phyloP scores from a whole-genome alignment of 2,888 invertebrate species.

The Venusia cambrica region DNA sequence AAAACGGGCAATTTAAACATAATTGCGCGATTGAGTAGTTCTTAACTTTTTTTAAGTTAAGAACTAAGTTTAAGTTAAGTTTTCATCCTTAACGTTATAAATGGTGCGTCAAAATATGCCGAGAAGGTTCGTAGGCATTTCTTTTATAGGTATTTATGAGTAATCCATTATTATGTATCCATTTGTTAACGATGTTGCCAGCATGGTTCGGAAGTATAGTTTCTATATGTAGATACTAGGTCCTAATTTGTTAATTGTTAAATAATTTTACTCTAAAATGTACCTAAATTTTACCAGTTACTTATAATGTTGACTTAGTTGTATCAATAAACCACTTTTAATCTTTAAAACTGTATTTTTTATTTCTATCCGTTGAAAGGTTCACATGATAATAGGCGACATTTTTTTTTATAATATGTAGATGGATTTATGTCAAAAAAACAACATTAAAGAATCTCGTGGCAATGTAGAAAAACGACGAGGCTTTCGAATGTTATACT shows the following conservation, averaged over 20 bases:
- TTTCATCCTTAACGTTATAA: too few relatives aligned
- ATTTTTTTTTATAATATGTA: not conserved
- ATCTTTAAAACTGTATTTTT: slow-evolving; percentile 16
- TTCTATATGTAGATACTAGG: not conserved
- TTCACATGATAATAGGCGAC: slow-evolving; percentile 19
- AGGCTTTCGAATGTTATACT: too few relatives aligned
- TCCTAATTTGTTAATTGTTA: slow-evolving; percentile 16
- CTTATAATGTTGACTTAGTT: not conserved
- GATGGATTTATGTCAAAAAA: slow-evolving; percentile 6
- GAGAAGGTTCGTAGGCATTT: too few relatives aligned
- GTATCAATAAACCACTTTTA: slow-evolving; percentile 22
- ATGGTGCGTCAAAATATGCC: too few relatives aligned
- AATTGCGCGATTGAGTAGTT: too few relatives aligned
- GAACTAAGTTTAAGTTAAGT: too few relatives aligned
- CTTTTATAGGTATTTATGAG: too few relatives aligned
- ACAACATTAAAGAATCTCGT: not conserved
- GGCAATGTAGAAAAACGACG: too few relatives aligned
- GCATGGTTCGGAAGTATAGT: not conserved
- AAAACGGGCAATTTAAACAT: too few relatives aligned
- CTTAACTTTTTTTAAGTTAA: too few relatives aligned
- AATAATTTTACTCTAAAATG: slow-evolving; percentile 18
- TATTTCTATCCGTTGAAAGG: slow-evolving; percentile 7
- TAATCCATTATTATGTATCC: not conserved
- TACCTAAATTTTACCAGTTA: slow-evolving; percentile 3
- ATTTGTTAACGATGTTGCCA: not conserved